These are phyloP conservation scores for Eugnorisma glareosa DNA, from an alignment of 2,888 invertebrate genomes.

Conservation along the genomic window DNA sequence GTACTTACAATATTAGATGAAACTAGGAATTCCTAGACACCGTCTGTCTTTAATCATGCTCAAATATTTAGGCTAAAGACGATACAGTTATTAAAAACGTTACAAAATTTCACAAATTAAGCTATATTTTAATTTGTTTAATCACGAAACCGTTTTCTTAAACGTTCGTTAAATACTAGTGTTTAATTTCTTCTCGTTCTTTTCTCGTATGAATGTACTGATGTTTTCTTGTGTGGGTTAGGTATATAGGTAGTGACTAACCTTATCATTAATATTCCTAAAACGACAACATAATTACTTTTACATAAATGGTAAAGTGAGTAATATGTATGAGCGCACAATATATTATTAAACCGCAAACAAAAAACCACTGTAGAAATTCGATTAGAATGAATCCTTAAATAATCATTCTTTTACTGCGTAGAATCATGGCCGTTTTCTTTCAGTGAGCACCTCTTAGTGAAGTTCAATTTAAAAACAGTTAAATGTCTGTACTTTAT, in stretches of 20 bases:
- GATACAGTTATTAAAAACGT: constrained; percentile 63
- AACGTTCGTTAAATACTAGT: constrained; percentile 54
- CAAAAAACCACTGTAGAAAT: constrained; percentile 46
- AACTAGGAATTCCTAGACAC: constrained; percentile 39
- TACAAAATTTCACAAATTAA: constrained; percentile 53
- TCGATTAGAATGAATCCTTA: constrained; percentile 32
- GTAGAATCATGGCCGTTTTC: constrained; percentile 58
- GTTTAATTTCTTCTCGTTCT: constrained; percentile 19
- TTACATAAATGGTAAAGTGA: constrained; percentile 60
- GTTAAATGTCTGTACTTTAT: constrained; percentile 65
- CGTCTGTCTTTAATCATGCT: constrained; percentile 40
- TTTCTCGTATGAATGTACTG: constrained; percentile 4
- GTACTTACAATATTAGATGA: constrained; percentile 18
- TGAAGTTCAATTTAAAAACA: constrained; percentile 60
- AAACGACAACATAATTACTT: constrained; percentile 56
- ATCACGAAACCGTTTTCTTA: constrained; percentile 56
- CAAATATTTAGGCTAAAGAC: constrained; percentile 53
- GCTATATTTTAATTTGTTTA: constrained; percentile 54
- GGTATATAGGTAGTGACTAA: constrained; percentile 43
- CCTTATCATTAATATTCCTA: constrained; percentile 55
- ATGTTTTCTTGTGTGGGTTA: constrained; percentile 12
- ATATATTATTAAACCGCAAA: constrained; percentile 50
- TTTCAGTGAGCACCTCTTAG: constrained; percentile 60
- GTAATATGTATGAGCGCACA: constrained; percentile 45
- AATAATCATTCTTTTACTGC: constrained; percentile 49